A percentile compares a stretch with the other conserved stretches of the same genome.
phyloP scores from a whole-genome alignment of 1,140 invertebrate species.

The Palaemon carinicauda region DNA sequence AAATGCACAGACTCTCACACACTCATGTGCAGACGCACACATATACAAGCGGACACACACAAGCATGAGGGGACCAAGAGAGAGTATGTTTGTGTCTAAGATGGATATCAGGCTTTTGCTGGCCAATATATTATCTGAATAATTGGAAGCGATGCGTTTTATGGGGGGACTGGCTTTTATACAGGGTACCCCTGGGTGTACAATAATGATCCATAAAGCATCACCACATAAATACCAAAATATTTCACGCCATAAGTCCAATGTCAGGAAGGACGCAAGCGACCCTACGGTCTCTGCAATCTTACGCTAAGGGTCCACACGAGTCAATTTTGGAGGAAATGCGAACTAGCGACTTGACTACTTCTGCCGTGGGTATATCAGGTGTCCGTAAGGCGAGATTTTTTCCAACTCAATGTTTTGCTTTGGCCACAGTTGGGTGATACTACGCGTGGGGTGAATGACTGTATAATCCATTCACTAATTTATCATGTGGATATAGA shows the following conservation, averaged over 20 bases:
- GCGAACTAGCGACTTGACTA: not conserved
- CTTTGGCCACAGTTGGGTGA: not conserved
- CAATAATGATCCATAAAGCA: not conserved
- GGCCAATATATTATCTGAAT: conserved; percentile 3
- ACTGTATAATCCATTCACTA: conserved; percentile 25
- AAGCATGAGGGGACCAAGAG: not conserved
- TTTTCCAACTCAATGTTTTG: not conserved
- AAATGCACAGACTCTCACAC: too few relatives aligned
- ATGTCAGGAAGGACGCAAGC: not conserved
- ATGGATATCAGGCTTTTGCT: not conserved
- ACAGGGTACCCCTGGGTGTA: not conserved
- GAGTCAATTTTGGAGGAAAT: not conserved
- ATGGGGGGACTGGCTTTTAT: not conserved
- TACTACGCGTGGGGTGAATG: not conserved
- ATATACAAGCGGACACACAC: too few relatives aligned
- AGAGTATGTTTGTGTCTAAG: conserved; percentile 13
- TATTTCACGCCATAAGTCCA: not conserved
- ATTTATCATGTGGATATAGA: not conserved
- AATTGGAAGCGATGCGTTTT: conserved; percentile 1
- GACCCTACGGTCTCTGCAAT: not conserved
- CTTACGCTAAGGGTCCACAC: not conserved
- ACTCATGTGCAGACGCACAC: too few relatives aligned
- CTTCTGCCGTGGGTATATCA: not conserved
- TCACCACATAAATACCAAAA: conserved; percentile 5
- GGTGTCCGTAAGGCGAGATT: not conserved